Base-by-base conservation (phyloP, 2,113 vertebrate genomes). In the Mus spicilegus region DNA sequence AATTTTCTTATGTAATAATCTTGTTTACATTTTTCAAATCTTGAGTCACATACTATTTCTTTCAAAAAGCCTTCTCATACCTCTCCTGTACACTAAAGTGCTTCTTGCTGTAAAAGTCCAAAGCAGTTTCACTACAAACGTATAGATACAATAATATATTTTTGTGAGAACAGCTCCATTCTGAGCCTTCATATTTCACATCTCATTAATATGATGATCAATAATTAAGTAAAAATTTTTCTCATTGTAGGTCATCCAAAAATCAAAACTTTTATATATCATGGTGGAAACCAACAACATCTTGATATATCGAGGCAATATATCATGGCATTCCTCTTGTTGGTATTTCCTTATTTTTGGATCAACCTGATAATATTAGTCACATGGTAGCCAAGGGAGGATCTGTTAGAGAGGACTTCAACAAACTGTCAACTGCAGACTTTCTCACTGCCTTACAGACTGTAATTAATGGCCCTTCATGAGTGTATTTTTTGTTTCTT, bases 261-360 rank as follows among this genome's bases (percentile, higher is more conserved):
- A 98, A 98, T 99, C 13, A 99, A 98, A 95, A 99, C 98, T 76
- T 99, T 99, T 63, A 98, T 99, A 78, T 99, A 99, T 49, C 99
- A 99, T 0, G 99, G 99, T 17, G 99, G 99, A 49, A 98, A 98
- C 98, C 22, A 99, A 99, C 5, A 98, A 99, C 10, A 91, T 99
- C 58, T 99, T 99, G 49, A 49, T 49, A 49, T 49, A 49, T 49
- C 30, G 99, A 99, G 97, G 99, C 99, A 0, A 99, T 99, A 91
- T 99, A 99, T 91, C 99, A 99, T 0, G 98, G 98, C 0, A 92
- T 99, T 69, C 99, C 99, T 0, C 95, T 99, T 98, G 98, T 99
- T 30, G 99, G 99, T 13, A 77, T 99, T n/a, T 99, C 99, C 1
- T 90, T 99, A 80, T 99, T 99, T 95, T 98, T 30, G 0, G 99